phyloP scores from a whole-genome alignment of 2,888 invertebrate species.

The Serrognathus titanus region DNA sequence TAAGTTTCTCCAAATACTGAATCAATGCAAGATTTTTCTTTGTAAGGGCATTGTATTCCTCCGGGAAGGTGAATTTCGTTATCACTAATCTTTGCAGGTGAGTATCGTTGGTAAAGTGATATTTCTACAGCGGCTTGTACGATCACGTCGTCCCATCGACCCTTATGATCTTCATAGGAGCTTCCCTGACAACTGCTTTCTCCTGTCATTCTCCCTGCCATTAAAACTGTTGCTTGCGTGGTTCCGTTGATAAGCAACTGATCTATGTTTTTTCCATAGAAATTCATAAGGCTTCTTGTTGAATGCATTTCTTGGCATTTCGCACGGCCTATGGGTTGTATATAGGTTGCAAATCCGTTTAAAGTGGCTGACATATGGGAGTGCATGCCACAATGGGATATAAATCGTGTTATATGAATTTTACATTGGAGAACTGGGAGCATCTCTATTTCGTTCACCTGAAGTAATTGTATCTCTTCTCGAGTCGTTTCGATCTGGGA shows the following conservation, averaged over 20 bases:
- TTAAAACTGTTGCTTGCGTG: not conserved
- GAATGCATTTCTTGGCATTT: constrained; percentile 7
- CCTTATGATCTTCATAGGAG: constrained; percentile 6
- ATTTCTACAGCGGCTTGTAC: constrained; percentile 6
- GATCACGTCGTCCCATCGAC: not conserved
- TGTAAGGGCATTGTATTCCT: constrained; percentile 3
- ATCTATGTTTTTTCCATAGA: too few relatives aligned
- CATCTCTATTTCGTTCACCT: not conserved
- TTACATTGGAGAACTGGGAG: constrained; percentile 4
- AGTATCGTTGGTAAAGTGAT: not conserved
- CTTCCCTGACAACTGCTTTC: constrained; percentile 1
- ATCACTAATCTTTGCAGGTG: constrained; percentile 1
- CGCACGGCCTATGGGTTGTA: not conserved
- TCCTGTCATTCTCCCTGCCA: constrained; percentile 5
- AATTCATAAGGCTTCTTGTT: not conserved
- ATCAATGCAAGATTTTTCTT: constrained; percentile 5
- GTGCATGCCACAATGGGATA: constrained; percentile 5
- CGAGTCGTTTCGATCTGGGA: not conserved
- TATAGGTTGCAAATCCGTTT: constrained; percentile 1
- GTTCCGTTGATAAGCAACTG: too few relatives aligned
- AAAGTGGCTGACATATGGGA: constrained; percentile 3
- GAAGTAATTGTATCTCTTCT: constrained; percentile 1
- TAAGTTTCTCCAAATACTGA: constrained; percentile 5
- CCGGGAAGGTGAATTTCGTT: constrained; percentile 7
- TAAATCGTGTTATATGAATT: constrained; percentile 2